Evolutionary conservation across 1,140 invertebrate species (phyloP), one percentile per base, ranked within the genome.

Genomic region (Drosophila elegans): DNA sequence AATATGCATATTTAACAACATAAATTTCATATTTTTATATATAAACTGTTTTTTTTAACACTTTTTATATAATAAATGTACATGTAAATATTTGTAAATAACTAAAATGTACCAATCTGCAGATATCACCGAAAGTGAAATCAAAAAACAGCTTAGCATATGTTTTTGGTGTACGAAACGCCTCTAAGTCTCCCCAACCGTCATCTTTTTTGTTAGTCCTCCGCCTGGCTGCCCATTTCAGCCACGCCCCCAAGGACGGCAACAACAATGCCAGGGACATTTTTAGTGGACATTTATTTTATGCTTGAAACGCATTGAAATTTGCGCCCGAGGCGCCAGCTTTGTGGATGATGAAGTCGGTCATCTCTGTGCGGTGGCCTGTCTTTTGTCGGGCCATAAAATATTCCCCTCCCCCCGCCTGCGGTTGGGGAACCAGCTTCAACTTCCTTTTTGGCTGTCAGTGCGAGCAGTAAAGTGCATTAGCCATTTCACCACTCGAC

Each of bases 211-310:
- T 81, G 69, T 69, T 54, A 64, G 4, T 27, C 21, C 29, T 69
- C 46, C 52, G 55, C 32, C 46, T 68, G 45, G 51, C 68, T 69
- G 74, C 63, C 69, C 77, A 62, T 59, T 45, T 13, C 48, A 55
- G 67, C 54, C 73, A 75, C 82, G 64, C 82, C 74, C 74, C 74
- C 74, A 71, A 53, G 74, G 16, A 46, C 59, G 55, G 32, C 56
- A 61, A 61, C 62, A 75, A 76, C 66, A 51, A 69, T 42, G 56
- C 27, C 68, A 78, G 56, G 69, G 84, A 86, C 83, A 86, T 79
- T 86, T 86, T 86, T 88, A 86, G 83, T 88, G 83, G 83, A 86
- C 83, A 86, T 86, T 86, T 86, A 86, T 86, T 88, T 86, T 83
- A 83, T 86, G 83, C 79, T 82, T 69, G 75, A 88, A 88, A 79